Conservation (phyloP, 2,797 vertebrate species). For the Fistularia commersonii region DNA sequence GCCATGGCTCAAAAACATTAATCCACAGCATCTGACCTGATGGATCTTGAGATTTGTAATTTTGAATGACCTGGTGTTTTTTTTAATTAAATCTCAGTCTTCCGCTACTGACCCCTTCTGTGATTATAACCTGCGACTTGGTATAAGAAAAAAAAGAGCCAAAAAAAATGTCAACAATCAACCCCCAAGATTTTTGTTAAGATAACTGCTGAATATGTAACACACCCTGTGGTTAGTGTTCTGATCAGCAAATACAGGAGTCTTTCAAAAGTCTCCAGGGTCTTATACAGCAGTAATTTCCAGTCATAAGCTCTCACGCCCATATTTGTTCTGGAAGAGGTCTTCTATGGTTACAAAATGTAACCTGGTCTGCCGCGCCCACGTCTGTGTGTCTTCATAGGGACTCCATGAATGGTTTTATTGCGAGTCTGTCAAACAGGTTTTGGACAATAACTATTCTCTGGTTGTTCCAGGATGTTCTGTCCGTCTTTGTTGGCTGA, state of each 20-base stretch:
- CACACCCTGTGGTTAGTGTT: background rate
- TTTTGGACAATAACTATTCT: slow-evolving; percentile 22
- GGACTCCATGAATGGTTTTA: background rate
- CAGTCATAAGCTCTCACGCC: background rate
- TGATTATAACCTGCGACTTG: too few species aligned
- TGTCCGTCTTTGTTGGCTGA: slow-evolving; percentile 13
- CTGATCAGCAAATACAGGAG: background rate
- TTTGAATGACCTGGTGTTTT: too few species aligned
- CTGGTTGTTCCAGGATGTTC: slow-evolving; percentile 7
- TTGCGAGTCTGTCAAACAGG: slow-evolving; percentile 8
- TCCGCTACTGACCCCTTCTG: too few species aligned
- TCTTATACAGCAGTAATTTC: slow-evolving; percentile 1
- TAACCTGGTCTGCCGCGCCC: slow-evolving; percentile 26
- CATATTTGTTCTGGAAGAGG: background rate
- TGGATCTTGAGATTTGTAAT: too few species aligned
- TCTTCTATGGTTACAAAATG: slow-evolving; percentile 12
- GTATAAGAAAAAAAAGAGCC: too few species aligned
- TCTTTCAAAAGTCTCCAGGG: slow-evolving; percentile 1
- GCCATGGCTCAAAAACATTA: too few species aligned
- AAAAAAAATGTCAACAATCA: too few species aligned
- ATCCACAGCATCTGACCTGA: too few species aligned
- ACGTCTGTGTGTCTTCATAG: too few species aligned
- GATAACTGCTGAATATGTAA: too few species aligned
- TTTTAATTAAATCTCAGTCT: too few species aligned
- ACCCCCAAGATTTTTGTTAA: too few species aligned